Evolutionary conservation across 2,797 vertebrate species (phyloP), one percentile per base, ranked within the genome.

Genomic region (Pelobates cultripes): DNA sequence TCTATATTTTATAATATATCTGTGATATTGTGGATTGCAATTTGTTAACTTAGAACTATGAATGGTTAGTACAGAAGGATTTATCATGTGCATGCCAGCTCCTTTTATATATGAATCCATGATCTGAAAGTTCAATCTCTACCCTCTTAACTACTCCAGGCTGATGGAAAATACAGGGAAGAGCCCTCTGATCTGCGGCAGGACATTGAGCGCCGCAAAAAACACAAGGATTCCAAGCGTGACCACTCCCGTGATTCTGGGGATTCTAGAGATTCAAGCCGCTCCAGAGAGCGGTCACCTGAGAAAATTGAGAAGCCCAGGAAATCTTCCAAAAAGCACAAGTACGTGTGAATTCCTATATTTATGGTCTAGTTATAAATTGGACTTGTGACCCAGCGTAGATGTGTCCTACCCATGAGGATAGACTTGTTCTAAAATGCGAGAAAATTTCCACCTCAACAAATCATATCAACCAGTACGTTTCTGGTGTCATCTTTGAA

Each of bases 181-280:
- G 97, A 97, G 85, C 89, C 96, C 69, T 91, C 95, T 92, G 97
- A 99, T 89, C 96, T 99, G 80, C 96, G 96, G 85, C 94, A 97
- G 93, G 97, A 99, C 92, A 98, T 99, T 90, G 97, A 99, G 85
- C 95, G 96, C n/a, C 96, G 96, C 89, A 99, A 98, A 96, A 97
- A 97, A 93, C 95, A 96, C 91, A 94, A 95, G 85, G 96, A 96
- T 90, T 92, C 90, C 88, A 95, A 95, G 89, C 94, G 94, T n/a
- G 95, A 96, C 87, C 94, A 90, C 77, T 95, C 91, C 86, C 90
- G 91, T 91, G 94, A 94, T 81, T 90, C 91, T 5, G 94, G 90
- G 87, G 94, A 96, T 84, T 95, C 96, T 71, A 92, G 92, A 77
- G 95, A 96, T 83, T 95, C 95, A 57, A 95, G 94, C 86, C 93